Percentiles rank a stretch among this genome's conserved stretches.
Conservation (phyloP, 2,888 invertebrate genomes). For the Enchytraeus crypticus region DNA sequence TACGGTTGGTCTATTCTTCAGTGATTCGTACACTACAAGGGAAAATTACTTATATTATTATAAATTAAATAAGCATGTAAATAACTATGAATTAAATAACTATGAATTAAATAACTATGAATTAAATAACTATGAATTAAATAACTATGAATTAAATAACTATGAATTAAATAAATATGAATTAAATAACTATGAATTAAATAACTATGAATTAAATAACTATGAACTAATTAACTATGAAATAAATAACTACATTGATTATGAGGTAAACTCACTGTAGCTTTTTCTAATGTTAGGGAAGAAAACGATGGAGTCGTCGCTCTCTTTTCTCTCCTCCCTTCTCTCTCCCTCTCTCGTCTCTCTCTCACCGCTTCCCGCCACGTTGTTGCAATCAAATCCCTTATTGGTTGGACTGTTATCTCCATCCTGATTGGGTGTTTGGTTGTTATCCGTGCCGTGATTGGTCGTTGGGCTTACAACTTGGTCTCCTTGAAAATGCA, state of each 20-base stretch:
- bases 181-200: background rate
- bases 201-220: background rate
- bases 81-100: too few relatives aligned
- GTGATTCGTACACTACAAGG: too few relatives aligned
- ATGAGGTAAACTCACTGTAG: too few relatives aligned
- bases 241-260: background rate
- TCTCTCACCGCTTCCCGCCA: background rate
- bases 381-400: too few relatives aligned
- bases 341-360: background rate
- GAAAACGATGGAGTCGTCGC: conserved; percentile 24
- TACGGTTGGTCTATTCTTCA: too few relatives aligned
- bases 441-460: background rate
- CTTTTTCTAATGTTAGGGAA: conserved; percentile 3
- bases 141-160: background rate
- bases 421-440: background rate
- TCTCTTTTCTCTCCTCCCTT: conserved; percentile 24
- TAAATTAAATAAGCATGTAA: too few relatives aligned
- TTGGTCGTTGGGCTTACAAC: too few relatives aligned
- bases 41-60: too few relatives aligned
- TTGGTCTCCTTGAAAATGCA: too few relatives aligned
- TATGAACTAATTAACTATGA: background rate
- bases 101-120: background rate
- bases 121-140: background rate
- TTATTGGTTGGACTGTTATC: background rate
- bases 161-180: background rate